Evolutionary conservation across 1,140 invertebrate species (phyloP), one percentile per base, ranked within the genome.

Genomic region (Eufriesea mexicana): DNA sequence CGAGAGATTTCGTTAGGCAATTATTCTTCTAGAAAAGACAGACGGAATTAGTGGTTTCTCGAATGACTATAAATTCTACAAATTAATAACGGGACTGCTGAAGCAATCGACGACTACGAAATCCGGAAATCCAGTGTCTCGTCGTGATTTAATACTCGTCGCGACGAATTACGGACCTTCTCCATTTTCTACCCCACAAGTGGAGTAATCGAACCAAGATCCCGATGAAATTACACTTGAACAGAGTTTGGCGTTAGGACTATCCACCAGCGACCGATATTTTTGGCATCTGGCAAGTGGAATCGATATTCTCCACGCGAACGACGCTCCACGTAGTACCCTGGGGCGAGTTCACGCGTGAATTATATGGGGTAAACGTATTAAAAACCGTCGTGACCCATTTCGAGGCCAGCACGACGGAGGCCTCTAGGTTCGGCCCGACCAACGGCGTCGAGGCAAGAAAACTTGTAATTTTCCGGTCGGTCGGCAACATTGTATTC

Each of bases 401-500:
- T 57, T 49, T 71, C 0, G n/a, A 35, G 4, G 25, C 35, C 1
- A 47, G 12, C 42, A 42, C 16, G 20, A 5, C 14, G 2, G 16
- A 9, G 42, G 45, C 23, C 14, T 7, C n/a, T n/a, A 28, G 35
- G 35, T 35, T 49, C 23, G 51, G 2, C 16, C 47, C 20, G n/a
- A 28, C 5, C 23, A 7, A 5, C 25, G 23, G 42, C n/a, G 42
- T 6, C 42, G 18, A 1, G 7, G 67, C 20, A 55, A 25, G 78
- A 71, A 71, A 88, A 85, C 86, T 85, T 66, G 55, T 88, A 83
- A 88, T 88, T 88, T 88, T 88, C 79, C 83, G 55, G 83, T 79
- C 72, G 71, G 54, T 20, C 25, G 28, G 25, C 66, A 55, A 74
- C 83, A 49, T 79, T 72, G 83, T 85, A 73, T 79, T 85, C 79